Evolutionary conservation across 2,888 invertebrate genomes (phyloP), one percentile per base, ranked within the genome.

Genomic region (Heliconius erato): DNA sequence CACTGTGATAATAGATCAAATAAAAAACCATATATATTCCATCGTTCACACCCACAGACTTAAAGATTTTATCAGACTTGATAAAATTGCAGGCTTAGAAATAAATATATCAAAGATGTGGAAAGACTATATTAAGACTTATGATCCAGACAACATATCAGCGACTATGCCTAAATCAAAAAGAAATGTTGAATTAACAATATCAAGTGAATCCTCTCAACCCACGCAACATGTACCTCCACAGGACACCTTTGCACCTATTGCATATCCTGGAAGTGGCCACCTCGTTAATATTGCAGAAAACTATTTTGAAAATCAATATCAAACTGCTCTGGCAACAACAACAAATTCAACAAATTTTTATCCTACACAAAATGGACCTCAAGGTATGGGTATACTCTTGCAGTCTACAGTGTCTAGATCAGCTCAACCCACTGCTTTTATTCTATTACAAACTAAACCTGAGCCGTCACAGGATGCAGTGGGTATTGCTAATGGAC

Each of bases 81-180:
- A 96, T 82, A 96, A 96, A 90, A 94, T 96, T 86, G 96, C 96
- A 79, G 96, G 96, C 0, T 91, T 96, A 82, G 96, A 96, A 91
- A 96, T 96, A 59, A 96, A 96, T 86, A 96, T 96, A 85, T 96
- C 96, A 4, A 96, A 96, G 89, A 96, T 96, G 96, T 96, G 96
- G 96, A 96, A 96, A 87, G 96, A 96, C 87, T 96, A 96, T 84
- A 95, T 96, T n/a, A 95, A 96, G 86, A 92, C 94, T 9, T 96
- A 94, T 92, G 96, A 96, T 86, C 96, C 96, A 65, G 95, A 96
- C 59, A 96, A 96, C 86, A 94, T 96, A 85, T 91, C 92, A 83
- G 94, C 95, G 67, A 96, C 95, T 81, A 92, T 95, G 92, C 94
- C 94, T 44, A 96, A 96, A 87, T 95, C 96, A 59, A 96, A 96